A percentile compares a stretch with the other conserved stretches of the same genome.
Conservation (phyloP, 1,140 invertebrate genomes). For the Lepeophtheirus salmonis region DNA sequence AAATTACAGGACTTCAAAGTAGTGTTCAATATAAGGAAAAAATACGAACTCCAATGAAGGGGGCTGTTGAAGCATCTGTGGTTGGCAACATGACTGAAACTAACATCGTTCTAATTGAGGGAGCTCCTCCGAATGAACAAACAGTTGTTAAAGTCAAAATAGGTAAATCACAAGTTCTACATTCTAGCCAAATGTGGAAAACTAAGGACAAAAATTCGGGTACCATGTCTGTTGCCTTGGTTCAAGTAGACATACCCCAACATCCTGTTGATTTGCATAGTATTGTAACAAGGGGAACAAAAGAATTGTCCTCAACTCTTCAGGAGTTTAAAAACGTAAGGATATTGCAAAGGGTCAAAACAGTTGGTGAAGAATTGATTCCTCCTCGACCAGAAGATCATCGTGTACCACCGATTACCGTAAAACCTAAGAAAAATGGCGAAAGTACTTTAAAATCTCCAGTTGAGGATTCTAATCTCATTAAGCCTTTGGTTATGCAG, state of each 20-base stretch:
- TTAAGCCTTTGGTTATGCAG: slow-evolving; percentile 64
- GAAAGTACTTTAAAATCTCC: not conserved
- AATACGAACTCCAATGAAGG: slow-evolving; percentile 36
- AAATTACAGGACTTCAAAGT: slow-evolving; percentile 61
- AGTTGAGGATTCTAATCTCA: slow-evolving; percentile 22
- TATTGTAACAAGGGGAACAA: slow-evolving; percentile 85
- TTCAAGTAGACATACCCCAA: slow-evolving; percentile 84
- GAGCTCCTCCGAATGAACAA: slow-evolving; percentile 69
- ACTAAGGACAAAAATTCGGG: slow-evolving; percentile 50
- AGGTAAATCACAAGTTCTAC: slow-evolving; percentile 72
- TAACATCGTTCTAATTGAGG: slow-evolving; percentile 77
- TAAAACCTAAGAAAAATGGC: not conserved
- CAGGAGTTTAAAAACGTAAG: slow-evolving; percentile 31
- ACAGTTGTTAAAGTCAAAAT: slow-evolving; percentile 41
- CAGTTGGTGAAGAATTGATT: not conserved
- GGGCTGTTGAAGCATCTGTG: slow-evolving; percentile 53
- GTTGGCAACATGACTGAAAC: slow-evolving; percentile 75
- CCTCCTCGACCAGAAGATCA: not conserved
- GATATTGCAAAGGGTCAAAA: slow-evolving; percentile 15
- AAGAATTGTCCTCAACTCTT: slow-evolving; percentile 73
- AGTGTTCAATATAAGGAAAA: slow-evolving; percentile 56
- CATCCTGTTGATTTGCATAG: slow-evolving; percentile 88
- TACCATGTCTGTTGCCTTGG: slow-evolving; percentile 61
- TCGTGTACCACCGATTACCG: not conserved
- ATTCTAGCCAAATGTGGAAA: slow-evolving; percentile 39